Percentiles rank a stretch among this genome's conserved stretches.
phyloP scores from a whole-genome alignment of 2,888 invertebrate species.

The Asteroscopus sphinx region DNA sequence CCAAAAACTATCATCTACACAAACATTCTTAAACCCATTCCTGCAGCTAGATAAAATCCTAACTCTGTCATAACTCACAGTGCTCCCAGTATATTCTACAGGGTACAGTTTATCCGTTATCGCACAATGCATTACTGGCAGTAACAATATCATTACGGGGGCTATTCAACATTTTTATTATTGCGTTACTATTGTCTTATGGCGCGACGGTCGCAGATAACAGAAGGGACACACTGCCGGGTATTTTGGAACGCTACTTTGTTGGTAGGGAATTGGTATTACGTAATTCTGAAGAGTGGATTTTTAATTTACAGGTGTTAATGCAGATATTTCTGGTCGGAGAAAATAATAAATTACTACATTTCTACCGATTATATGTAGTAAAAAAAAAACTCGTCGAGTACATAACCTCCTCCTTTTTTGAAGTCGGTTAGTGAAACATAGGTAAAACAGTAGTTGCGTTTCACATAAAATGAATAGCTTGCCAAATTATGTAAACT shows the following conservation, averaged over 20 bases:
- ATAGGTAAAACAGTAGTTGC: no score
- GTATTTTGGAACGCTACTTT: slow-evolving; percentile 12
- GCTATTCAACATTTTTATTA: slow-evolving; percentile 91
- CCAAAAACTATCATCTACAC: background rate
- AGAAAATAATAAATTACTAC: no score
- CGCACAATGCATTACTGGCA: slow-evolving; percentile 85
- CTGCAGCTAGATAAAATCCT: slow-evolving; percentile 33
- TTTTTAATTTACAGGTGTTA: background rate
- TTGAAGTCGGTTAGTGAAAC: no score
- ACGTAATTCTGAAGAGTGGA: background rate
- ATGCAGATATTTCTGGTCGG: no score
- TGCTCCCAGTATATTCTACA: slow-evolving; percentile 70
- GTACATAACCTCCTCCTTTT: no score
- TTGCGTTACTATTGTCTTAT: slow-evolving; percentile 90
- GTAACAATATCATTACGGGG: slow-evolving; percentile 87
- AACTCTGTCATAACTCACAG: slow-evolving; percentile 46
- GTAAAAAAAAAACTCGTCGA: no score
- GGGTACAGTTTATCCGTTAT: slow-evolving; percentile 90
- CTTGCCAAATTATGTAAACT: no score
- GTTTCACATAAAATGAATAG: no score
- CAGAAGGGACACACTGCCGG: slow-evolving; percentile 64
- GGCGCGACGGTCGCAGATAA: slow-evolving; percentile 86
- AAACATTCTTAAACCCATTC: slow-evolving; percentile 27
- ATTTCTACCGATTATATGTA: no score
- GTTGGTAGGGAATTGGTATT: background rate